Base-by-base conservation (phyloP, 2,888 invertebrate species). In the Therioaphis trifolii region DNA sequence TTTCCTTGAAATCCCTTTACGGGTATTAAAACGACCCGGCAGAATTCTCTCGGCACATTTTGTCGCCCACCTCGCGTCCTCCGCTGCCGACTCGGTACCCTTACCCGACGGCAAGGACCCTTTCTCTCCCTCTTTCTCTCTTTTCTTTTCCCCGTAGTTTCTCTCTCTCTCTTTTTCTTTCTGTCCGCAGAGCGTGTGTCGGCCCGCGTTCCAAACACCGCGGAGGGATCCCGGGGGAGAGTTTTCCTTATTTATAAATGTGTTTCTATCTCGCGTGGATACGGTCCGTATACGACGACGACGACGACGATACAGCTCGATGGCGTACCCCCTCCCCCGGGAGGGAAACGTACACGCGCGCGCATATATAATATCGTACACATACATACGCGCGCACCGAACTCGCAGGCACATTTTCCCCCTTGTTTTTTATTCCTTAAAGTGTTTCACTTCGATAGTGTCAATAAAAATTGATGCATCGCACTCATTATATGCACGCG, bases 1-100 rank as follows among this genome's bases (percentile, higher is more conserved):
- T 82, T 82, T 52, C 82, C 63, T 63, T 21, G 82, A 74, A 82
- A 82, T 82, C 82, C 82, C 82, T 82, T 82, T 82, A 82, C 72
- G 82, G 74, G 72, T 74, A 82, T 82, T 82, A 80, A 80, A 80
- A 82, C 82, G 71, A 82, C 82, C 82, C 82, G 35, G 72, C 55
- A 79, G 58, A 79, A 79, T 79, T 69, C 79, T 79, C 71, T 69
- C 43, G 69, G 80, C 82, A 80, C 80, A 61, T 71, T 71, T 71
- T 80, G 71, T 71, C 80, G 69, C 71, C 58, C 76, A 18, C 79
- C n/a, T 27, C 78, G 24, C n/a, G 52, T 15, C 69, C 40, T n/a
- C 11, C 69, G 15, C 66, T 66, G 21, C 21, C 58, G 21, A 58
- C 21, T 7, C 35, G n/a, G n/a, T n/a, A n/a, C n/a, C 29, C 24